phyloP scores from a whole-genome alignment of 2,113 vertebrate species.

The Trochalopteron elliotii region DNA sequence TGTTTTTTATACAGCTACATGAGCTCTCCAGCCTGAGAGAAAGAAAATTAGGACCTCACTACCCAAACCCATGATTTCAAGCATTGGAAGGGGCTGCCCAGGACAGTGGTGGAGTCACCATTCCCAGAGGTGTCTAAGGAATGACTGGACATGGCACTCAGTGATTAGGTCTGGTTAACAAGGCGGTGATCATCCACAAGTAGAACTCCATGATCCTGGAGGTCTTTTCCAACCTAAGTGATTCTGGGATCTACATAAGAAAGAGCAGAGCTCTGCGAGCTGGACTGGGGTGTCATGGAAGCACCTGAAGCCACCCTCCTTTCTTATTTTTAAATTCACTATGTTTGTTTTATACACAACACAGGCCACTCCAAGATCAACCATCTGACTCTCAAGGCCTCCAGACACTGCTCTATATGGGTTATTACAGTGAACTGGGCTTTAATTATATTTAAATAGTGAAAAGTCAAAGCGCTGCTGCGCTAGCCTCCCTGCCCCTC shows the following conservation, averaged over 20 bases:
- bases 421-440: background rate
- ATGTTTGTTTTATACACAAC: background rate
- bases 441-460: background rate
- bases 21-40: background rate
- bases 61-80: background rate
- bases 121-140: background rate
- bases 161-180: background rate
- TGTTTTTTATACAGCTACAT: rapidly evolving
- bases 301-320: background rate
- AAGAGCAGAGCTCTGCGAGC: background rate
- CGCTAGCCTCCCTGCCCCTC: background rate
- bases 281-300: background rate
- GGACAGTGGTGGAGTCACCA: background rate
- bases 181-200: background rate
- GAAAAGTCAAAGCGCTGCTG: background rate
- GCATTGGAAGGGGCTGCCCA: background rate
- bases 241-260: background rate
- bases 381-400: background rate
- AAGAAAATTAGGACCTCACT: background rate
- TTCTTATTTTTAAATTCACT: background rate
- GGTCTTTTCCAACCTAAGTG: background rate
- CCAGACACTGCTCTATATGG: rapidly evolving
- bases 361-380: background rate
- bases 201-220: rapidly evolving
- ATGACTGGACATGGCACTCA: rapidly evolving